Base-by-base conservation (phyloP, 2,113 vertebrate species). In the Syrmaticus mikado region DNA sequence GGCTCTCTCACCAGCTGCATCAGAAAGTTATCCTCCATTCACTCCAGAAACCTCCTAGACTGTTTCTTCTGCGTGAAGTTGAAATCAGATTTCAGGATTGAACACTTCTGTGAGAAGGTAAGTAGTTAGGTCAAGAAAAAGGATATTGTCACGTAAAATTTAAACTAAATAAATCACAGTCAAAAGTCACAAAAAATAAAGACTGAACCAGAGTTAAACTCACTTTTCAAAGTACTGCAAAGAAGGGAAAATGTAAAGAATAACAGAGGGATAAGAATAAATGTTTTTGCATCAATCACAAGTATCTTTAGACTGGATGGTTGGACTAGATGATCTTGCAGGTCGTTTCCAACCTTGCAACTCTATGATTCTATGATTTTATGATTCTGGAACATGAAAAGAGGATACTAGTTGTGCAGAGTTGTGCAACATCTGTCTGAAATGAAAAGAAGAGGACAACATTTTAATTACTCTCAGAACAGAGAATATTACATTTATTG, bases 31-130 rank as follows among this genome's bases (percentile, higher is more conserved):
- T 43, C 41, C 41, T 43, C 15, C 41, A 43, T 43, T 16, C 15
- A 43, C 15, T 43, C 15, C 41, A 43, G 41, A 43, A 43, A 43
- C 41, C 14, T 43, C 41, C 41, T 43, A 43, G 41, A 43, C 41
- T 16, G 41, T 15, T 43, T 43, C 41, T 43, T 43, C 15, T 43
- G 41, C 15, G 6, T 58, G 30, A 27, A 4, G 0, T 45, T 65
- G 22, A 79, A 82, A 73, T 3, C 1, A 40, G 10, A 6, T 17
- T 82, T 19, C 1, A 36, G 10, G 4, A 14, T 75, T 17, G 40
- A 52, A 8, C 1, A 0, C 3, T 38, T 25, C 30, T 4, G 13
- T 8, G 2, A 52, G 10, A 58, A 70, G 2, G 7, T 28, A 67
- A 52, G 6, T 17, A 53, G 5, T 8, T 27, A 74, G 25, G n/a